Evolutionary conservation across 2,888 invertebrate genomes (phyloP), one percentile per base, ranked within the genome.

Genomic region (Tuta absoluta): DNA sequence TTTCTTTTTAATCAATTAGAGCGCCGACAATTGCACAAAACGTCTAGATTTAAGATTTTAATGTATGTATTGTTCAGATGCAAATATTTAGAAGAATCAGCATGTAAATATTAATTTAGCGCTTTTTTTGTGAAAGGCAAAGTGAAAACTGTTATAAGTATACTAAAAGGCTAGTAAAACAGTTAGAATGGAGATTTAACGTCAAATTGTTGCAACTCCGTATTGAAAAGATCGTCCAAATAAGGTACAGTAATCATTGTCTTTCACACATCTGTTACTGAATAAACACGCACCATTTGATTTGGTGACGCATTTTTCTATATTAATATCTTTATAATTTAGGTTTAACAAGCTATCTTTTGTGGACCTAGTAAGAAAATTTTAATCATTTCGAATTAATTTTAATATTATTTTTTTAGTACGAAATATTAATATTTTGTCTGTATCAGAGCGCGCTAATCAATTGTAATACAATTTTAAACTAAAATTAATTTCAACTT

Each of bases 31-130:
- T 90, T 90, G 90, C 89, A 89, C 88, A 79, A 75, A 78, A 79
- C 74, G 66, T 62, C 21, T 89, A 89, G 86, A 53, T 63, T 67
- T 91, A 89, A 91, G 89, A 84, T 89, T 90, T 89, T 89, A 91
- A 87, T 86, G 87, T 86, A 86, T 86, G 88, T 91, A 89, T 89
- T 91, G 89, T 91, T 91, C 91, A 90, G 91, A 91, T 89, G 91
- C 89, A 89, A 86, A 90, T 90, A 91, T 91, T 90, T 89, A 89
- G 90, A 88, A 88, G 90, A 85, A 87, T 85, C 86, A 83, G 80
- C 85, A 82, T 90, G 91, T 91, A 90, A 88, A 89, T 90, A 90
- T 86, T 82, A 82, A 81, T 76, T 80, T 84, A 85, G 81, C 79
- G 72, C 79, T 81, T 62, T 49, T 37, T 60, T 60, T 8, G 41